Evolutionary conservation across 2,888 invertebrate species (phyloP), one percentile per base, ranked within the genome.

Genomic region (Ochropleura leucogaster): DNA sequence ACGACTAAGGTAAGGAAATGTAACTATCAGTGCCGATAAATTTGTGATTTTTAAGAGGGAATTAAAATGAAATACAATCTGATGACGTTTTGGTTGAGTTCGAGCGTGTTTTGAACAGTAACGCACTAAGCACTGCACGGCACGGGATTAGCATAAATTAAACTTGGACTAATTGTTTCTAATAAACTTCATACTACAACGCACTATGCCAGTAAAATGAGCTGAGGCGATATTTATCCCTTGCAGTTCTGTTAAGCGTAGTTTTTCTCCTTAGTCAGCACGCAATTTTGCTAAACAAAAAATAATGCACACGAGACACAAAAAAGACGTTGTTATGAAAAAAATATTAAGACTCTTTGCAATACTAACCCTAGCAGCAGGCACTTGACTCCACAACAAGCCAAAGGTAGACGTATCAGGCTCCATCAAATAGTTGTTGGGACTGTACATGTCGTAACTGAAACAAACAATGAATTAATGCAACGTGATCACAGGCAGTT

Each of bases 381-480:
- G 96, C 3, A 96, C 93, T 89, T 96, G 96, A 74, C 94, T 95
- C 96, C 95, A 96, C 57, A 96, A 79, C 44, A 96, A 84, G 42
- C 94, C 91, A 30, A 93, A 88, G 0, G 94, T 76, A 6, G 96
- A 94, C 0, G 93, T 93, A 70, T 95, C 95, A 53, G 96, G 95
- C 64, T 95, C 96, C 83, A 93, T 87, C 51, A 93, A 84, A 72
- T 95, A 94, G 47, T 89, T 92, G 69, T 87, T 93, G 0, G 77
- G 12, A 40, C 90, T 92, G 64, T 95, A 95, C 63, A 91, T 78
- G n/a, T 96, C 95, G 83, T 95, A 94, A 68, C 96, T 96, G 88
- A 80, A 94, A 93, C 57, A 77, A 74, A 73, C 57, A 65, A 18
- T 65, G 0, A 30, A 53, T 14, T 40, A 51, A 44, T 42, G 47